Base-by-base conservation (phyloP, 2,113 vertebrate genomes). In the Nannobrachium achirus region DNA sequence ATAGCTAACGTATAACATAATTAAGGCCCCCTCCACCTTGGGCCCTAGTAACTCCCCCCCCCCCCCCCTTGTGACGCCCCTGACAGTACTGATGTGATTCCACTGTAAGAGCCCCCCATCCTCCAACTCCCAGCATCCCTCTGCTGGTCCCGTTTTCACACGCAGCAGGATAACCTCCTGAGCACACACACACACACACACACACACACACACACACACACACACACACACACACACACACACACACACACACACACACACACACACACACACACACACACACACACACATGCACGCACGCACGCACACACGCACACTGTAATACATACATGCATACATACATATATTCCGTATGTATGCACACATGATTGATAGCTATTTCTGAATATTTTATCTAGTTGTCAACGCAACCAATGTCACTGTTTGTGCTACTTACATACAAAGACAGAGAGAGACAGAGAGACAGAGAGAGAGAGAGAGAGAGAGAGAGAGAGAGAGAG, bases 131-230 rank as follows among this genome's bases (percentile, higher is more conserved):
- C 56, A 56, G 25, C 42, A 59, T 56, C 40, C n/a, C 55, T 75
- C 56, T 64, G 45, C 50, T 59, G 10, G 58, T 73, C 71, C 71
- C 58, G 48, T 76, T 69, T 77, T 64, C 69, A 81, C 66, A 75
- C 67, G 64, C 77, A 39, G 68, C 25, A 69, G 79, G 75, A 57
- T 60, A 56, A 63, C 65, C 78, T 59, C 49, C 66, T 57, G 74
- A 58, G 78, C 68, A 80, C 39, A 58, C 25, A 5, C 25, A 33
- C 25, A 2, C 25, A 33, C 25, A 2, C 25, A 33, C 59, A 75
- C 60, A 79, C 68, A 80, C 39, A 58, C 64, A 59, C 51, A 74
- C 20, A 65, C 19, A 9, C 55, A 56, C 1, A 48, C 25, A 70
- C 42, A 56, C 45, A 53, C 40, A 10, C 5, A 16, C n/a, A 52